These are phyloP conservation scores for Hymenopus coronatus DNA, from an alignment of 2,888 invertebrate genomes.

Conservation along the genomic window DNA sequence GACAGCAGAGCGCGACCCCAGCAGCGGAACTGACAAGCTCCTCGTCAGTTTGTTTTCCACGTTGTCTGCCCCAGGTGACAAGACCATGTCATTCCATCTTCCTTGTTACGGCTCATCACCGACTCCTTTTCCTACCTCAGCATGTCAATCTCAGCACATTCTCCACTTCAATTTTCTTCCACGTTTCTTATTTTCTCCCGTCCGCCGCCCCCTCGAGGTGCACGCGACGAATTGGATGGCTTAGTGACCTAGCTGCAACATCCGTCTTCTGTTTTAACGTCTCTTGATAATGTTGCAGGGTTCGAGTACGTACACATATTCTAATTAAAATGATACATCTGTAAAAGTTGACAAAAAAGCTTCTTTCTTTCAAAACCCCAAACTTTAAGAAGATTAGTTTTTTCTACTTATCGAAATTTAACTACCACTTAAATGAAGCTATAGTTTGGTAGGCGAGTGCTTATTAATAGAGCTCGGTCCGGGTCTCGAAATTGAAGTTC, in stretches of 20 bases:
- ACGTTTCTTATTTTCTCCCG: neutral
- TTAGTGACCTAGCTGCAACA: neutral
- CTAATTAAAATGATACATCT: no score
- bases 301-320: no score
- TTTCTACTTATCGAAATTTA: no score
- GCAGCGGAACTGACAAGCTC: neutral
- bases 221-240: neutral
- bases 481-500: no score
- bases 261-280: neutral
- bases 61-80: neutral
- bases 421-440: no score
- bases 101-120: conserved; percentile 12
- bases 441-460: no score
- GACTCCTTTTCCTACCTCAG: neutral
- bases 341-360: no score
- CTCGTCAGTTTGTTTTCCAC: conserved; percentile 4
- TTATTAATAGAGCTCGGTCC: no score
- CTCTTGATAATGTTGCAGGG: neutral
- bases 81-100: conserved; percentile 2
- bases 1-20: no score
- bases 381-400: no score
- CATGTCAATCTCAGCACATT: neutral
- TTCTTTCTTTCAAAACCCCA: no score
- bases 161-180: neutral
- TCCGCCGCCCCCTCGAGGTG: neutral